These are phyloP conservation scores for Ormyrus pomaceus DNA, from an alignment of 2,888 invertebrate genomes.

Conservation along the genomic window DNA sequence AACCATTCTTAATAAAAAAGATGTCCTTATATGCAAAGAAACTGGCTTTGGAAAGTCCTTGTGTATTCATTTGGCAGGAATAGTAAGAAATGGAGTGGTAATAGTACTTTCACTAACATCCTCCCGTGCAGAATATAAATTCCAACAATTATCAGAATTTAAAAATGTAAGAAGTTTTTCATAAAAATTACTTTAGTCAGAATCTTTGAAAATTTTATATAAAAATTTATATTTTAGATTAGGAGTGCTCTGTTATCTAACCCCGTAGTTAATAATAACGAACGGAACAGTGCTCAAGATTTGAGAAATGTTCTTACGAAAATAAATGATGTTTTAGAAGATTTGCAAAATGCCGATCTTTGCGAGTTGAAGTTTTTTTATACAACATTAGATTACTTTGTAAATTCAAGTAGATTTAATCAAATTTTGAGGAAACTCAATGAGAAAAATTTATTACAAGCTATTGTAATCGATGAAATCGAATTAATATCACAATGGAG, in stretches of 20 bases:
- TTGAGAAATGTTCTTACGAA: conserved; percentile 35
- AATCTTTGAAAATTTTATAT: not conserved
- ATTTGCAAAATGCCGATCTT: not conserved
- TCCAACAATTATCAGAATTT: conserved; percentile 13
- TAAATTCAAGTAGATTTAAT: conserved; percentile 10
- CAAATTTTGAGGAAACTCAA: conserved; percentile 23
- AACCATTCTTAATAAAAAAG: conserved; percentile 25
- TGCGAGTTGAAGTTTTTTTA: conserved; percentile 45
- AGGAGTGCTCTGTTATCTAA: conserved; percentile 26
- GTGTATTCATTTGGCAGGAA: conserved; percentile 42
- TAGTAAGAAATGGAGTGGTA: conserved; percentile 28
- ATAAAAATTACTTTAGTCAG: not conserved
- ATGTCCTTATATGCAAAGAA: conserved; percentile 40
- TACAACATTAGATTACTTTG: conserved; percentile 15
- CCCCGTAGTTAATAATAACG: not conserved
- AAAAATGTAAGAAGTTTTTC: conserved; percentile 24
- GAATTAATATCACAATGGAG: conserved; percentile 1
- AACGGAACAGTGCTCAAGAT: not conserved
- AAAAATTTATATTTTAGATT: conserved; percentile 12
- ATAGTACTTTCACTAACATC: conserved; percentile 13
- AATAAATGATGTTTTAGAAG: conserved; percentile 36
- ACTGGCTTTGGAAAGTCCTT: conserved; percentile 40
- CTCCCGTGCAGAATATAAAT: conserved; percentile 33
- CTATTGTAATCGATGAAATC: conserved; percentile 34
- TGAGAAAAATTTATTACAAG: conserved; percentile 24